Base-by-base conservation (phyloP, 2,113 vertebrate species). In the Lasiurus borealis region DNA sequence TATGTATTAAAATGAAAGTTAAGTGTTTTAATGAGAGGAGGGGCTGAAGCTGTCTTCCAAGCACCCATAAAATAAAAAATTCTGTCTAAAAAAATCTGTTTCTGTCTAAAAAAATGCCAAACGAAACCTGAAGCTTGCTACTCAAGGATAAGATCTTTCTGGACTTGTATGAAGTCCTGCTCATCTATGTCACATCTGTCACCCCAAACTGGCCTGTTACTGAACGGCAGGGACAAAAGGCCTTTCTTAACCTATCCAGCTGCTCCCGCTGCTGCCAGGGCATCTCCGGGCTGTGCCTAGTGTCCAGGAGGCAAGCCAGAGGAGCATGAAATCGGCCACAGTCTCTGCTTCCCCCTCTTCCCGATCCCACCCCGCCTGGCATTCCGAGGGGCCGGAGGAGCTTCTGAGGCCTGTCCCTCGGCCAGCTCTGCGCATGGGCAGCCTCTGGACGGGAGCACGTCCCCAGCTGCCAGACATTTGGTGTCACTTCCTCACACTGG, bases 201-300 rank as follows among this genome's bases (percentile, higher is more conserved):
- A 62, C 68, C 62, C 88, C 85, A 85, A 95, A 93, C 87, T 31
- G 62, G 77, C 46, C 80, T 88, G 13, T 54, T 46, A 34, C 69
- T 85, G 88, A 85, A 82, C n/a, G n/a, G 72, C 72, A 73, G 52
- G 92, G 88, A 94, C 94, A 91, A 88, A 95, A 91, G 62, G 92
- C 73, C 88, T 93, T 97, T 95, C 92, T 93, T 83, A 27, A 29
- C 75, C 73, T 75, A 18, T 59, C 96, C 95, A 97, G 97, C 96
- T 97, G 95, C 96, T 97, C 72, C 50, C 6, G 52, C 36, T 83
- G 62, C 54, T 94, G 85, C 92, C 94, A 62, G 93, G 34, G 73
- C 85, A 71, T 88, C 90, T 50, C 92, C 83, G 90, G 50, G 48
- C 76, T 72, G 21, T 85, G 90, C 72, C 12, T 48, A 23, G 75